phyloP scores from a whole-genome alignment of 2,797 vertebrate genomes.

The Myoxocephalus aenaeus region DNA sequence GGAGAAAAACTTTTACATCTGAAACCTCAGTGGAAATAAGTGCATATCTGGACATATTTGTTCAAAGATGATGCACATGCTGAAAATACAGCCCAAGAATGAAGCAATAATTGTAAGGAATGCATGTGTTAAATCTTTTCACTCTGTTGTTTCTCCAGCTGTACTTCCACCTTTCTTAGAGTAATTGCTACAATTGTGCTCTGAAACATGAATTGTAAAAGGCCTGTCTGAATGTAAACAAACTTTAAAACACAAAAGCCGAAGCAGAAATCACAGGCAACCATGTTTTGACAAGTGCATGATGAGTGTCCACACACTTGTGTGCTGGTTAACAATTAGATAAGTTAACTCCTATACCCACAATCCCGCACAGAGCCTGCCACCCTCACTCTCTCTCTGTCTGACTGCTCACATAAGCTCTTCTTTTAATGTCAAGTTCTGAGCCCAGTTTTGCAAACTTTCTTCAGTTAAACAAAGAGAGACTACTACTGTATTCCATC shows the following conservation, averaged over 20 bases:
- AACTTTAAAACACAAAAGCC: conserved; percentile 67
- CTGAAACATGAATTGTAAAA: conserved; percentile 81
- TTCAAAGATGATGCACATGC: conserved; percentile 50
- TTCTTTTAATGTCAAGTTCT: conserved; percentile 76
- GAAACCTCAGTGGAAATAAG: conserved; percentile 22
- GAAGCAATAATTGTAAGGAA: conserved; percentile 74
- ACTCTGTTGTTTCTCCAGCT: conserved; percentile 88
- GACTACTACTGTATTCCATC: conserved; percentile 66
- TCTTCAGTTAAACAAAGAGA: conserved; percentile 79
- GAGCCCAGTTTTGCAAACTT: conserved; percentile 79
- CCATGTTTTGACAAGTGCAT: conserved; percentile 77
- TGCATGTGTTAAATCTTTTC: conserved; percentile 81
- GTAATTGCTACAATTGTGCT: conserved; percentile 91
- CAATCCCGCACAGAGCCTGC: conserved; percentile 59
- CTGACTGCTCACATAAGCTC: conserved; percentile 63
- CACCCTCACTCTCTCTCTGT: conserved; percentile 43
- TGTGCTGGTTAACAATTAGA: conserved; percentile 72
- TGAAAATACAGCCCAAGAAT: conserved; percentile 73
- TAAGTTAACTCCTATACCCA: conserved; percentile 65
- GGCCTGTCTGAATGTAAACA: conserved; percentile 86
- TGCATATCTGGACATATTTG: conserved; percentile 47
- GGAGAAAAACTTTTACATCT: conserved; percentile 11
- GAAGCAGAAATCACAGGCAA: conserved; percentile 71
- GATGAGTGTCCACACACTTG: conserved; percentile 74
- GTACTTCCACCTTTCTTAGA: conserved; percentile 78